phyloP scores from a whole-genome alignment of 1,140 invertebrate genomes.

The Macrocentrus cingulum region DNA sequence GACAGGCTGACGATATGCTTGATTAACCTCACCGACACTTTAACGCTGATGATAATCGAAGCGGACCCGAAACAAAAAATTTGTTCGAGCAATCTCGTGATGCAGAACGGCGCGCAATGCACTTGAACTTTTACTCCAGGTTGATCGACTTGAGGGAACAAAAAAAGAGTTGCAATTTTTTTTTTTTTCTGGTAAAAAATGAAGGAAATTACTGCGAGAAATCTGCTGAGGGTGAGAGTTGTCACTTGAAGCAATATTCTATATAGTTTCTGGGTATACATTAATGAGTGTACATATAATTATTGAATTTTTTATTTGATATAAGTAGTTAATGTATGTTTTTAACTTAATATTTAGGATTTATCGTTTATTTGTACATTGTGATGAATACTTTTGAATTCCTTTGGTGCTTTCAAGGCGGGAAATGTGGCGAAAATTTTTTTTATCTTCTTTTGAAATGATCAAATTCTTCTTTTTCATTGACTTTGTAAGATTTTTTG shows the following conservation, averaged over 20 bases:
- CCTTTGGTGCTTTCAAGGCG: conserved; percentile 7
- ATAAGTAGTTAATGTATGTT: background rate
- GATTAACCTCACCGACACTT: background rate
- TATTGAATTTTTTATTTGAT: no score
- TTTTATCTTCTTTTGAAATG: conserved; percentile 24
- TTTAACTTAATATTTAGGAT: background rate
- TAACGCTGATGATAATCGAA: conserved; percentile 7
- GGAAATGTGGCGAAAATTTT: background rate
- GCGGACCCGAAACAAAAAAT: conserved; percentile 3
- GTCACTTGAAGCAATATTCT: no score
- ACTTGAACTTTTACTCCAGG: conserved; percentile 2
- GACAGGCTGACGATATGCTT: conserved; percentile 9
- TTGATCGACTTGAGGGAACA: no score
- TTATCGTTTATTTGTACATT: background rate
- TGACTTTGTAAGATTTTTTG: conserved; percentile 38
- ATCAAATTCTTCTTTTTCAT: conserved; percentile 36
- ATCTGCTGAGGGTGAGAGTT: no score
- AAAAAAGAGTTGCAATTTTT: no score
- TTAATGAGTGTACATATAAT: no score
- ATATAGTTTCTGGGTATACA: no score
- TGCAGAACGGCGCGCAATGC: conserved; percentile 1
- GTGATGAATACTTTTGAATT: background rate
- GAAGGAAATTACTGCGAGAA: no score
- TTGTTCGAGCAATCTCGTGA: background rate
- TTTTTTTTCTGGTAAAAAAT: no score